Percentiles rank a stretch among this genome's conserved stretches.
These are phyloP conservation scores for Himantopus leucocephalus DNA, from an alignment of 2,113 vertebrate species.

Conservation along the genomic window DNA sequence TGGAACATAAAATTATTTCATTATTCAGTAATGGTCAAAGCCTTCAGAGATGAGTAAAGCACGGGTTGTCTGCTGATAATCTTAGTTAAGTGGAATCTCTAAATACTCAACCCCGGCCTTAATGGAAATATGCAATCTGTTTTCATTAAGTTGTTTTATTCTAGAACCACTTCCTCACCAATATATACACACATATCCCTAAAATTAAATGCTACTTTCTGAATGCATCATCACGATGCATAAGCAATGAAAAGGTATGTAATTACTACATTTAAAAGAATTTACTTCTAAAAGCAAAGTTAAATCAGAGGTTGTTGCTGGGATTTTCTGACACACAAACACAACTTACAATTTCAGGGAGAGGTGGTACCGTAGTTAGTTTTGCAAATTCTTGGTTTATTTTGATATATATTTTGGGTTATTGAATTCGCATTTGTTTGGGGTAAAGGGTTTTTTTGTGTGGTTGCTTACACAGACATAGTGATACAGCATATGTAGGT, in stretches of 20 bases:
- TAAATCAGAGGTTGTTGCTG: neutral
- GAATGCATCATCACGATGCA: neutral
- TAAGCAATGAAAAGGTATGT: neutral
- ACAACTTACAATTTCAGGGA: neutral
- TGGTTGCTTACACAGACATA: neutral
- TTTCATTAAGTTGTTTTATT: neutral
- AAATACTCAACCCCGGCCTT: neutral
- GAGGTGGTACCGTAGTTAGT: neutral
- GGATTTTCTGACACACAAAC: neutral
- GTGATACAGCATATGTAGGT: accelerated
- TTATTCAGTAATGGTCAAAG: neutral
- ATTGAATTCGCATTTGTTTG: neutral
- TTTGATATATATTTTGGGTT: neutral
- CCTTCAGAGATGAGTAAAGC: conserved; percentile 18
- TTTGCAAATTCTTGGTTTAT: neutral
- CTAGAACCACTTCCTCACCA: neutral
- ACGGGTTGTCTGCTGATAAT: neutral
- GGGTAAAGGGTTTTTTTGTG: neutral
- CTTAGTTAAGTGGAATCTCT: neutral
- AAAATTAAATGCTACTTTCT: neutral
- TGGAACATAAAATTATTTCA: neutral
- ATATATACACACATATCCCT: neutral
- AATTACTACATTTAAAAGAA: neutral
- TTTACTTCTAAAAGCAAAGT: neutral
- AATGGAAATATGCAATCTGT: neutral